A percentile compares a stretch with the other conserved stretches of the same genome.
Conservation (phyloP, 2,113 vertebrate species). For the Cyprinodon brontotheroides region DNA sequence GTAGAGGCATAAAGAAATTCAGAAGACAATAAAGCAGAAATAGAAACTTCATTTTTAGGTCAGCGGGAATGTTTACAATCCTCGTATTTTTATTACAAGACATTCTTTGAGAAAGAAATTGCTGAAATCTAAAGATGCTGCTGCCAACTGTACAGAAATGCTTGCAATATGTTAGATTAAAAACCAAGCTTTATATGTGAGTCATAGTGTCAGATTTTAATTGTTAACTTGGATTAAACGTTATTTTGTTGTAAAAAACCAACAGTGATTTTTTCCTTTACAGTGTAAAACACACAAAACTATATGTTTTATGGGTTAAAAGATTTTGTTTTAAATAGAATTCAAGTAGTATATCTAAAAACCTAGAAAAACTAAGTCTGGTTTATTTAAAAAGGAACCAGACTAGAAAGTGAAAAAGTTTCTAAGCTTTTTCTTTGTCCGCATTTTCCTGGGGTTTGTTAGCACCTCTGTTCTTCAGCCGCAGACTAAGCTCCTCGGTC, state of each 20-base stretch:
- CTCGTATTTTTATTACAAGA: constrained; percentile 29
- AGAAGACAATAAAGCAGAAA: neutral
- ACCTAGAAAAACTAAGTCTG: neutral
- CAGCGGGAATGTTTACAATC: constrained; percentile 49
- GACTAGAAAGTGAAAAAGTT: neutral
- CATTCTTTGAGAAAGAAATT: constrained; percentile 19
- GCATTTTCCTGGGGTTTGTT: constrained; percentile 75
- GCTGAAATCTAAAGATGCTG: constrained; percentile 26
- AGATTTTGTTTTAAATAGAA: neutral
- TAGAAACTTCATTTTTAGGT: constrained; percentile 31
- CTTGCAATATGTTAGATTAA: constrained; percentile 6
- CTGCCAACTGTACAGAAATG: constrained; percentile 67
- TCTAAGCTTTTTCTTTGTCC: constrained; percentile 74
- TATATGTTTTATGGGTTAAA: constrained; percentile 2
- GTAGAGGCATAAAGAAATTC: constrained; percentile 7
- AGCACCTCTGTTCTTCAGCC: constrained; percentile 72
- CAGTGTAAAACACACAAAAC: constrained; percentile 21
- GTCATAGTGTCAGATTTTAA: constrained; percentile 7
- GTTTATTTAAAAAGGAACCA: constrained; percentile 4
- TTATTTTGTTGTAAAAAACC: neutral
- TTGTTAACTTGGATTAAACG: constrained; percentile 9
- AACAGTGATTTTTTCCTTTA: neutral
- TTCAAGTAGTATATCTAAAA: constrained; percentile 10
- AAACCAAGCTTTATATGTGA: constrained; percentile 2
- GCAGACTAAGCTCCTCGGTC: constrained; percentile 84